These are phyloP conservation scores for Sander lucioperca DNA, from an alignment of 2,113 vertebrate species.

Conservation along the genomic window DNA sequence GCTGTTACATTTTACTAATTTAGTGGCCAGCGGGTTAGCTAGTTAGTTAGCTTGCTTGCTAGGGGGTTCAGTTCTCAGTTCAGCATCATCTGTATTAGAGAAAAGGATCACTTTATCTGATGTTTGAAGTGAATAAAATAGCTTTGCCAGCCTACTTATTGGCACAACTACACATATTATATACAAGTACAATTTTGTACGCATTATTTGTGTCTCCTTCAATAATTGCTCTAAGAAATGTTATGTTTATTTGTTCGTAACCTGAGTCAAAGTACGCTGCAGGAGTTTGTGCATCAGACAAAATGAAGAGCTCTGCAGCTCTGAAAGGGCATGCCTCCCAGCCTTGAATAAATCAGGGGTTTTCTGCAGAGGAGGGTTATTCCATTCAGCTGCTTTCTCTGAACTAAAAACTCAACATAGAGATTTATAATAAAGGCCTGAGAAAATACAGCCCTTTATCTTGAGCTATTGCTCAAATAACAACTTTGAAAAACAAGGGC, in stretches of 20 bases:
- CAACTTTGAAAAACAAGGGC: background rate
- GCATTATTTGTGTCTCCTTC: no score
- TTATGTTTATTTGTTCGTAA: background rate
- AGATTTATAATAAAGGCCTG: slow-evolving; percentile 42
- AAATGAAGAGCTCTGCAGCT: slow-evolving; percentile 47
- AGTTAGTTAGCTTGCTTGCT: no score
- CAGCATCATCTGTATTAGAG: no score
- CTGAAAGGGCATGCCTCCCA: slow-evolving; percentile 40
- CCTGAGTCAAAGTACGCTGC: slow-evolving; percentile 12
- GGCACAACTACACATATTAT: no score
- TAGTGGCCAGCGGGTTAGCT: no score
- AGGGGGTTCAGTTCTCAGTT: no score
- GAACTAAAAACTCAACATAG: slow-evolving; percentile 41
- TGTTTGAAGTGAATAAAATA: no score
- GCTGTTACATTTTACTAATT: no score
- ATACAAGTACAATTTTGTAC: no score
- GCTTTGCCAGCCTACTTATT: no score
- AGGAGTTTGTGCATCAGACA: slow-evolving; percentile 31
- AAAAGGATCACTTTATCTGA: no score
- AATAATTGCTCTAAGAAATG: no score
- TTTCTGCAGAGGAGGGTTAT: slow-evolving; percentile 13
- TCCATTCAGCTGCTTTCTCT: background rate
- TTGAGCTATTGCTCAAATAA: slow-evolving; percentile 31
- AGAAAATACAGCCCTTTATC: slow-evolving; percentile 22
- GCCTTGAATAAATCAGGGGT: slow-evolving; percentile 23